A percentile compares a stretch with the other conserved stretches of the same genome.
Evolutionary conservation across 2,797 vertebrate species (phyloP).

Genomic region (Octomys mimax): DNA sequence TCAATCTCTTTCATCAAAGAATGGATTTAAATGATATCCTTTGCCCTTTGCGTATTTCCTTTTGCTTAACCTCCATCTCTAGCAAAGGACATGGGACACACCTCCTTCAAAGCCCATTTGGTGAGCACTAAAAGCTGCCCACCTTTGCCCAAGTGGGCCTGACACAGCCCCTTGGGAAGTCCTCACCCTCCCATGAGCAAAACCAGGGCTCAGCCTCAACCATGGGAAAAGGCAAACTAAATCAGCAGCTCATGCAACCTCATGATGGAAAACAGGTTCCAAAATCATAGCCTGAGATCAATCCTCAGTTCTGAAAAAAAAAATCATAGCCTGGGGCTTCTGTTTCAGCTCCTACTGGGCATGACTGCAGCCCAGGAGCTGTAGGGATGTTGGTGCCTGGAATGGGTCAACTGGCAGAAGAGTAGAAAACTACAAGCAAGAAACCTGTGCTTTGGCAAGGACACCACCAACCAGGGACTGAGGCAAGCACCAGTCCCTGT

Average conservation of each 20-base stretch:
- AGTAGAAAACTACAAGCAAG: neutral
- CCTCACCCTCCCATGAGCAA: rapidly evolving
- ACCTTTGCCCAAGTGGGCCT: neutral
- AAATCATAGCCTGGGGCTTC: neutral
- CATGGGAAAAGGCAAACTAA: neutral
- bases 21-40: constrained; percentile 44
- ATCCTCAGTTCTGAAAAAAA: too few species aligned
- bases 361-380: neutral
- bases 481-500: neutral
- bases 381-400: neutral
- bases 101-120: neutral
- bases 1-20: constrained; percentile 43
- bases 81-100: neutral
- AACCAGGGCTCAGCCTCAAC: neutral
- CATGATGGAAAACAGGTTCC: neutral
- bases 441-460: neutral
- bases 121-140: neutral
- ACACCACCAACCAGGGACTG: neutral
- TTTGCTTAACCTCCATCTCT: neutral
- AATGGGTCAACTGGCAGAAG: neutral
- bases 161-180: neutral
- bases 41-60: neutral
- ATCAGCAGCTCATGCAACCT: neutral
- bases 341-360: neutral
- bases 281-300: neutral